Evolutionary conservation across 1,140 invertebrate genomes (phyloP).

Genomic region (Drosophila melanogaster): Release_6_plus_ISO1_MT NT_037436.4:3578001-3578500

Average conservation of each 20-base stretch:
- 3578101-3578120: not conserved
- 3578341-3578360: constrained; percentile 80
- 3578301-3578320: constrained; percentile 88
- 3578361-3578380: constrained; percentile 84
- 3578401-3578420: constrained; percentile 94
- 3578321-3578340: constrained; percentile 79
- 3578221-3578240: not conserved
- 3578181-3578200: constrained; percentile 34
- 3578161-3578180: constrained; percentile 38
- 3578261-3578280: constrained; percentile 15
- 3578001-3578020: constrained; percentile 47
- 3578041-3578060: constrained; percentile 15
- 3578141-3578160: constrained; percentile 41
- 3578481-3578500: constrained; percentile 50
- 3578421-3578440: constrained; percentile 95
- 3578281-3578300: constrained; percentile 90
- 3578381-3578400: constrained; percentile 93
- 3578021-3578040: not conserved
- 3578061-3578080: constrained; percentile 20
- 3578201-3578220: not conserved
- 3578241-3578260: constrained; percentile 34
- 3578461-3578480: constrained; percentile 84
- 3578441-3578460: constrained; percentile 89
- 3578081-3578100: constrained; percentile 30
- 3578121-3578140: constrained; percentile 27